These are phyloP conservation scores for Chrysomallon squamiferum DNA, from an alignment of 1,140 invertebrate genomes.

Conservation along the genomic window DNA sequence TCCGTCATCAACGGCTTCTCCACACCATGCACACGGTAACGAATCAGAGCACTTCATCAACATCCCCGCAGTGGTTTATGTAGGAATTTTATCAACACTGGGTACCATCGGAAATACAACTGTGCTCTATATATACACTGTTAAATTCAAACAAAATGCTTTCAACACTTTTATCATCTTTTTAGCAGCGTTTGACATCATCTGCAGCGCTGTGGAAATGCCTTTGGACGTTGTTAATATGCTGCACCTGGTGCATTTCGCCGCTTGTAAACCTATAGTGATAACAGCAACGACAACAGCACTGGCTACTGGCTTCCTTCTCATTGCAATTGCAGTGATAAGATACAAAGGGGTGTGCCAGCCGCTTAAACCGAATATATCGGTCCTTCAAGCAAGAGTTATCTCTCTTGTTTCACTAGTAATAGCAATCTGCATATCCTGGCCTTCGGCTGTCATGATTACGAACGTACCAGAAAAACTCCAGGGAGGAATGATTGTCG, in stretches of 20 bases:
- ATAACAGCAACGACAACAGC: not conserved
- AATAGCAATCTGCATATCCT: not conserved
- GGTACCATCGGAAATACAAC: no score
- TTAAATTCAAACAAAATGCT: not conserved
- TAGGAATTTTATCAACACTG: no score
- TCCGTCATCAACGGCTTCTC: no score
- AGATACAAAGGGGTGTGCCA: not conserved
- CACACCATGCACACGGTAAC: no score
- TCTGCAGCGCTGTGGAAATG: conserved; percentile 2
- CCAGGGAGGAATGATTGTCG: no score
- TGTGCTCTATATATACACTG: no score
- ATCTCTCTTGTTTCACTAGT: not conserved
- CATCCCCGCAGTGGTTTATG: no score
- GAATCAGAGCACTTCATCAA: no score
- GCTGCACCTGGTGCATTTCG: not conserved
- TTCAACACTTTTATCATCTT: conserved; percentile 5
- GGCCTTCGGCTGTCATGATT: not conserved
- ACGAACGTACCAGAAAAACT: no score
- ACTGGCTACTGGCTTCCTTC: not conserved
- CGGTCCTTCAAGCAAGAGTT: not conserved
- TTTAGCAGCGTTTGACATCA: not conserved
- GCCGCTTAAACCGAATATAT: conserved; percentile 1
- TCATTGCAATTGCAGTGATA: not conserved
- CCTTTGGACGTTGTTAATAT: not conserved
- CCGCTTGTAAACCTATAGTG: not conserved